These are phyloP conservation scores for Coelogynopora nodosa DNA, from an alignment of 2,888 invertebrate genomes.

Conservation along the genomic window DNA sequence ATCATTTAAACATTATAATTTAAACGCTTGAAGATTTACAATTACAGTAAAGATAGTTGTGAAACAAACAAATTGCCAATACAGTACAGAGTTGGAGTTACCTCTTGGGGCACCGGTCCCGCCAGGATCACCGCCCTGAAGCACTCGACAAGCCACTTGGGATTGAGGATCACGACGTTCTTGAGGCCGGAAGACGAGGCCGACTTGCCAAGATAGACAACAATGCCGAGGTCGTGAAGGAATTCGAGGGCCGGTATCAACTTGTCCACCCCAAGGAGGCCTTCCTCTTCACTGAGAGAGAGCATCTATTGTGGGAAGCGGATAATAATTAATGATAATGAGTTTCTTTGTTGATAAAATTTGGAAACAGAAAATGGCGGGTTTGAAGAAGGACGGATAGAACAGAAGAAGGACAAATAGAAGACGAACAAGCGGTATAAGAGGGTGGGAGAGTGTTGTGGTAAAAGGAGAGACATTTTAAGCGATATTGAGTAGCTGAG, in stretches of 20 bases:
- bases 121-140: slow-evolving; percentile 53
- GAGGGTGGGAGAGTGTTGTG: too few species aligned
- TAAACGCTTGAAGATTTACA: too few species aligned
- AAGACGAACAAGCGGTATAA: too few species aligned
- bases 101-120: slow-evolving; percentile 51
- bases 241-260: slow-evolving; percentile 59
- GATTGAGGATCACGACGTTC: slow-evolving; percentile 60
- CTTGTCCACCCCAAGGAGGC: slow-evolving; percentile 55
- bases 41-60: too few species aligned
- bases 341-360: too few species aligned
- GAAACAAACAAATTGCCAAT: too few species aligned
- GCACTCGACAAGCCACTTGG: slow-evolving; percentile 61
- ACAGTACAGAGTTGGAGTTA: too few species aligned
- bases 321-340: slow-evolving; percentile 36
- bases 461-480: too few species aligned
- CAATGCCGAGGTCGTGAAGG: slow-evolving; percentile 61
- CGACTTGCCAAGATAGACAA: slow-evolving; percentile 56
- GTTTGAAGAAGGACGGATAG: not conserved
- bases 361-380: too few species aligned
- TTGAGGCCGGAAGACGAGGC: slow-evolving; percentile 52
- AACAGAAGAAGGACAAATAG: not conserved
- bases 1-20: too few species aligned
- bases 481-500: too few species aligned
- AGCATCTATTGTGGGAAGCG: slow-evolving; percentile 52
- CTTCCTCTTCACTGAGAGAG: slow-evolving; percentile 57